Evolutionary conservation across 2,797 vertebrate species (phyloP).

Genomic region (Sciurus carolinensis): DNA sequence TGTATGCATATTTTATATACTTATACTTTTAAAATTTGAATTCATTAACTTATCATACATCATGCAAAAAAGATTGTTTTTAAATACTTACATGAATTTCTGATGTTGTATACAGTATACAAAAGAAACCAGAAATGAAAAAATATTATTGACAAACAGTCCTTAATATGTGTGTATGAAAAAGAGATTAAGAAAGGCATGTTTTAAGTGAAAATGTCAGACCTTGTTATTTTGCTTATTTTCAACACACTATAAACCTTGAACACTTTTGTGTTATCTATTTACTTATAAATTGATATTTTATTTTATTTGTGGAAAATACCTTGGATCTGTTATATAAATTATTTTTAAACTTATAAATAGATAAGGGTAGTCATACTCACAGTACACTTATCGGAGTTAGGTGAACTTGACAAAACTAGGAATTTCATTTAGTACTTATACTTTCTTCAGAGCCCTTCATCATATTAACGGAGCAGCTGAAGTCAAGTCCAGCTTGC

Average conservation of each 20-base stretch:
- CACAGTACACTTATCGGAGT: background rate
- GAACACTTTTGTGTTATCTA: background rate
- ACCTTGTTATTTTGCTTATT: background rate
- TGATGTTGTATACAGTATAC: background rate
- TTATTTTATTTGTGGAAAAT: background rate
- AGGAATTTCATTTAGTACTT: background rate
- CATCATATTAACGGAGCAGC: background rate
- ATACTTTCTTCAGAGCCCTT: background rate
- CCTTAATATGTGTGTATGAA: background rate
- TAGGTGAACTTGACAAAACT: background rate
- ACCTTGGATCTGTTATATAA: background rate
- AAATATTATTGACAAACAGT: background rate
- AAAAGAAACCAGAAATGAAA: background rate
- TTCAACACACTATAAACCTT: constrained; percentile 9
- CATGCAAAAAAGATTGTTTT: background rate
- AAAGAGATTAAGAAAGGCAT: constrained; percentile 34
- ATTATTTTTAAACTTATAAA: constrained; percentile 31
- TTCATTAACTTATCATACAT: background rate
- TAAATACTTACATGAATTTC: background rate
- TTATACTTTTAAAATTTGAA: background rate
- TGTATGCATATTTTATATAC: background rate
- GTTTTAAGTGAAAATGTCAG: constrained; percentile 3
- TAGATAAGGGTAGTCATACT: background rate
- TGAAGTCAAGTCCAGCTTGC: background rate
- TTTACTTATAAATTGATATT: background rate